A percentile compares a stretch with the other conserved stretches of the same genome.
Evolutionary conservation across 2,797 vertebrate genomes (phyloP).

Genomic region (Melopsittacus undulatus): DNA sequence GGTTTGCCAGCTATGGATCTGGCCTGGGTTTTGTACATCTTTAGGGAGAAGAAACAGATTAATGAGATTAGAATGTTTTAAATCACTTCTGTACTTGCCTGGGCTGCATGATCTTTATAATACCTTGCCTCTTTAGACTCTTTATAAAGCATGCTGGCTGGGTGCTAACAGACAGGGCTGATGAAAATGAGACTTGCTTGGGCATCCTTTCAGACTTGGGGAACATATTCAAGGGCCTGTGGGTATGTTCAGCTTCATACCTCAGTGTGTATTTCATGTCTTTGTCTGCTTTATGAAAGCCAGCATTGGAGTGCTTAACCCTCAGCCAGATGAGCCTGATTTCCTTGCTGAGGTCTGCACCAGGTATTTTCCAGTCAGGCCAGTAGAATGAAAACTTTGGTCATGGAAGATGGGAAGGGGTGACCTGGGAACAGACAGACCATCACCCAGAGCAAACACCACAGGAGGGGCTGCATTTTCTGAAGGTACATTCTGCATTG

Average conservation of each 20-base stretch:
- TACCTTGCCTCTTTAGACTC: neutral
- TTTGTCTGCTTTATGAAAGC: neutral
- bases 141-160: neutral
- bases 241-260: neutral
- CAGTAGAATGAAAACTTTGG: neutral
- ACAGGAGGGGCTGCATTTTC: neutral
- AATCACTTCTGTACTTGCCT: constrained; percentile 39
- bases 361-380: neutral
- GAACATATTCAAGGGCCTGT: neutral
- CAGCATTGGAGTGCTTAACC: neutral
- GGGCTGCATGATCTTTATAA: neutral
- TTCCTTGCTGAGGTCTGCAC: neutral
- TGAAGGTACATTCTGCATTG: neutral
- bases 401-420: neutral
- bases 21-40: constrained; percentile 28
- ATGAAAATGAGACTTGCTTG: neutral
- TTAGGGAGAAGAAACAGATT: constrained; percentile 40
- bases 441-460: neutral
- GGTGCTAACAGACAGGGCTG: neutral
- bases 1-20: constrained; percentile 36
- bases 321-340: neutral
- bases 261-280: neutral
- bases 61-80: constrained; percentile 43
- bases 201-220: neutral
- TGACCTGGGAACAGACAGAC: neutral